Evolutionary conservation across 2,797 vertebrate genomes (phyloP).

Genomic region (Thalassophryne amazonica): DNA sequence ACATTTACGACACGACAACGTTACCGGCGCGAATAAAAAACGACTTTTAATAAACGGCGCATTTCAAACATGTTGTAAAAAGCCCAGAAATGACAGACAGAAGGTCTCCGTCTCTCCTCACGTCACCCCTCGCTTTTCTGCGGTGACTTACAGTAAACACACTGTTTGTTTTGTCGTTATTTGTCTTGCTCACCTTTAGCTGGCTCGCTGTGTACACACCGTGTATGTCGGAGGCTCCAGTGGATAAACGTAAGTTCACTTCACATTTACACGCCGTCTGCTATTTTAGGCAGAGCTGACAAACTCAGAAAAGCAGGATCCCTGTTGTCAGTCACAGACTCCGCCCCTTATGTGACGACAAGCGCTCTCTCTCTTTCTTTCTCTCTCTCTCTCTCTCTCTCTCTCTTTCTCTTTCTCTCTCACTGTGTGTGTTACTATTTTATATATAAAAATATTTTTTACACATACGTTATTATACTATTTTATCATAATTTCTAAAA

Average conservation of each 20-base stretch:
- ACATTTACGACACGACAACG: too few species aligned
- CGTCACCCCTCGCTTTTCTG: slow-evolving; percentile 71
- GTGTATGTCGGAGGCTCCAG: slow-evolving; percentile 80
- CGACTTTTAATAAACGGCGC: background rate
- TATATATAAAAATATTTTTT: too few species aligned
- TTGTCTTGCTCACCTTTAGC: slow-evolving; percentile 84
- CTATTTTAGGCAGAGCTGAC: slow-evolving; percentile 86
- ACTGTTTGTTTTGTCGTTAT: slow-evolving; percentile 78
- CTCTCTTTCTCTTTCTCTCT: slow-evolving; percentile 8
- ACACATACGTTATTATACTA: too few species aligned
- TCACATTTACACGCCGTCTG: slow-evolving; percentile 81
- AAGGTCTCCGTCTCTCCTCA: slow-evolving; percentile 52
- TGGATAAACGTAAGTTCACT: slow-evolving; percentile 81
- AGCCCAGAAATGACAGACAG: background rate
- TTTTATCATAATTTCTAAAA: too few species aligned
- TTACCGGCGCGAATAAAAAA: too few species aligned
- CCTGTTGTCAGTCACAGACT: slow-evolving; percentile 79
- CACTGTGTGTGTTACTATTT: background rate
- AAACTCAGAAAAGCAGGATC: slow-evolving; percentile 81
- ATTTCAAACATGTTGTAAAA: background rate
- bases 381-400: slow-evolving; percentile 29
- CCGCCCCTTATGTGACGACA: slow-evolving; percentile 75
- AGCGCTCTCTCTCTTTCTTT: slow-evolving; percentile 37
- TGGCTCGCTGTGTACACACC: slow-evolving; percentile 78
- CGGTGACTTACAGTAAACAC: slow-evolving; percentile 46